These are phyloP conservation scores for Pontoporia blainvillei DNA, from an alignment of 2,113 vertebrate species.

Conservation along the genomic window DNA sequence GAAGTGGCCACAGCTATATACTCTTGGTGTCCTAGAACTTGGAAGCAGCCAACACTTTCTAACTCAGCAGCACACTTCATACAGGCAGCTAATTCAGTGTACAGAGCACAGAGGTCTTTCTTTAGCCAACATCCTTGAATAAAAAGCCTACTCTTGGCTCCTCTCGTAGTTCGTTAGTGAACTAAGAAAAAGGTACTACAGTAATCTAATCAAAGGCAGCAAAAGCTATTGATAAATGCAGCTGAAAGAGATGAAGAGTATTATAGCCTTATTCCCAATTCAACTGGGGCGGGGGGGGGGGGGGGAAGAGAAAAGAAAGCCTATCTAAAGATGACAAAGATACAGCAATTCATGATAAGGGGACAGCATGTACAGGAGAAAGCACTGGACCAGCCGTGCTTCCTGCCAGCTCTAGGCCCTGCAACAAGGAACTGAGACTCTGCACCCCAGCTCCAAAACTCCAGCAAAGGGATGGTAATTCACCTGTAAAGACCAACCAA, in stretches of 20 bases:
- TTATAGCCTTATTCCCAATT: neutral
- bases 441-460: neutral
- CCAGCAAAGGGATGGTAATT: neutral
- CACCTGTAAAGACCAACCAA: neutral
- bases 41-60: neutral
- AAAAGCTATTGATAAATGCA: neutral
- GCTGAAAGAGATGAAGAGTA: neutral
- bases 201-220: neutral
- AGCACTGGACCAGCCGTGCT: neutral
- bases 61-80: neutral
- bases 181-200: neutral
- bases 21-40: neutral
- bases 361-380: neutral
- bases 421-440: neutral
- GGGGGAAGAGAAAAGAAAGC: neutral
- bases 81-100: neutral
- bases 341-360: neutral
- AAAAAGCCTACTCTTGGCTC: neutral
- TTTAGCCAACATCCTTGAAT: conserved; percentile 5
- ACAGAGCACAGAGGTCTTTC: neutral
- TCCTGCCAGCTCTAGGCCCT: neutral
- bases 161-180: neutral
- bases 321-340: neutral
- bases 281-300: neutral
- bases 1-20: neutral